Base-by-base conservation (phyloP, 1,140 invertebrate genomes). In the Drosophila funebris region DNA sequence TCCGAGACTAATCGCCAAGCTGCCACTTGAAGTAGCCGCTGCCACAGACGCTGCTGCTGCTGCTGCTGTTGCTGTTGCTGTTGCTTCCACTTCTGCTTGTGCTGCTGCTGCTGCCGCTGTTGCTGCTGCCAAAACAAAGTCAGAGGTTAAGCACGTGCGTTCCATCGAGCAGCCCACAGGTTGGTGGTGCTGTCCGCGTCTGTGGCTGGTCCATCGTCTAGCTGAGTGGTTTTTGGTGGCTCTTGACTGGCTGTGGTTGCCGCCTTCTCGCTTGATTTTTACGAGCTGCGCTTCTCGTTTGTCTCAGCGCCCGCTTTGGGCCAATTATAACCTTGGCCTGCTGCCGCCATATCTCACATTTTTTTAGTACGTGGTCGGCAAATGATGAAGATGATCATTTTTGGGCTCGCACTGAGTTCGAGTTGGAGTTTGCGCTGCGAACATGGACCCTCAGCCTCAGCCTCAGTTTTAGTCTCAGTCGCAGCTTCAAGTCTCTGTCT, bases 241-340 rank as follows among this genome's bases (percentile, higher is more conserved):
- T 52, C n/a, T 36, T 70, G 58, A 39, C 41, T 54, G 57, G 8
- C 27, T 50, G 70, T 60, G 46, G 61, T 76, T 54, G 39, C 75
- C 70, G 74, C 69, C 70, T 72, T 48, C 60, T 66, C 54, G 64
- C 64, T 78, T 37, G 62, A 37, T 81, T 88, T 88, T 88, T 88
- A 88, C 79, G 83, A 88, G 66, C 78, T 70, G 80, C 72, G 60
- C 76, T 62, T 78, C 80, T 84, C 78, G 80, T 84, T 85, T 79
- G 76, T 81, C 71, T 69, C 78, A 79, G 69, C 73, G 80, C 80
- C 81, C 80, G 81, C 81, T 81, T 81, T 84, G 64, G 83, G 83
- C 83, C 83, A 88, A 88, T 88, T 88, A 88, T 88, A 88, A 88
- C 83, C 84, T 88, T 88, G 83, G 83, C 83, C 83, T 88, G 84